Evolutionary conservation across 2,113 vertebrate species (phyloP).

Genomic region (Cairina moschata): DNA sequence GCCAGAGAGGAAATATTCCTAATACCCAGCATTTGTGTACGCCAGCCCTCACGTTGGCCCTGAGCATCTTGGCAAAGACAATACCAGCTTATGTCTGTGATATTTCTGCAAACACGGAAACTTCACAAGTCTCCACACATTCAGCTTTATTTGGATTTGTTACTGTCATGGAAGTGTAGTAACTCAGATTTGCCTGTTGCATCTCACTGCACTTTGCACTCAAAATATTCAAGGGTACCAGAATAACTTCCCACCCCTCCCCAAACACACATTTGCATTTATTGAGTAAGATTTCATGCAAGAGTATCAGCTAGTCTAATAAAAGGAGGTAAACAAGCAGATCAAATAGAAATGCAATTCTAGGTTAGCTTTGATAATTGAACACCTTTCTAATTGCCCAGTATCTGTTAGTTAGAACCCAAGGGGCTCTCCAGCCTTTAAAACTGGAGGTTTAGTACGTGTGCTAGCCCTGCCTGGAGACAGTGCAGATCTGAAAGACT

Average conservation of each 20-base stretch:
- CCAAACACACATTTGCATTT: background rate
- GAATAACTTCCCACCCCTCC: background rate
- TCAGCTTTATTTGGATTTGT: background rate
- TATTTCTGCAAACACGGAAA: background rate
- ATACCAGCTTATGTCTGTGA: background rate
- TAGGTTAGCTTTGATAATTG: rapidly evolving
- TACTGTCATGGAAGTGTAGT: background rate
- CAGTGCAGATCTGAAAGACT: background rate
- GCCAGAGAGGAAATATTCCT: background rate
- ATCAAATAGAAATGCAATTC: background rate
- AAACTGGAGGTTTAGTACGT: background rate
- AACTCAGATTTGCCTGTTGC: background rate
- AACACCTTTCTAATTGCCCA: background rate
- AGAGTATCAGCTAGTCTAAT: background rate
- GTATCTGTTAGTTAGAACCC: background rate
- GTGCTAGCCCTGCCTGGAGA: background rate
- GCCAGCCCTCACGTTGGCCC: background rate
- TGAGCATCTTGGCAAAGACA: background rate
- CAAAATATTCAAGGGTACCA: background rate
- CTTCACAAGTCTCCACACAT: background rate
- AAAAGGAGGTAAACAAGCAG: background rate
- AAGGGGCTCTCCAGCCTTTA: background rate
- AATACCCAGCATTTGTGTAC: background rate
- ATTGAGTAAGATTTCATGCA: background rate
- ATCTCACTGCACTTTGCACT: background rate